Evolutionary conservation across 2,797 vertebrate species (phyloP), one percentile per base, ranked within the genome.

Genomic region (Percopsis omiscomaycus): DNA sequence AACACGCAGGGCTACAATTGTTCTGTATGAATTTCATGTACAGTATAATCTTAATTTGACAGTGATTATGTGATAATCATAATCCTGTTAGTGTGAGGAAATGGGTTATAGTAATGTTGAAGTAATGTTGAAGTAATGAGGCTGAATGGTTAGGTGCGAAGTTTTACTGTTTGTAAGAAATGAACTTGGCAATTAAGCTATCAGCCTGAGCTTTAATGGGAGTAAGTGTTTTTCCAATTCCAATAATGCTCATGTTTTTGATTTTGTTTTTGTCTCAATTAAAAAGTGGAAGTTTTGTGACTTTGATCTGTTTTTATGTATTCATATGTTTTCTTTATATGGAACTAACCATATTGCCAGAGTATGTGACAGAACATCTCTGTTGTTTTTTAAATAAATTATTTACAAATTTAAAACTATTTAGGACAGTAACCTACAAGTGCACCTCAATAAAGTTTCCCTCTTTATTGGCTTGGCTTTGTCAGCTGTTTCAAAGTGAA

Each of bases 171-270:
- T 92, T 82, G 74, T 84, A 82, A 86, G 86, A 82, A 78, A 69
- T 14, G 58, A 60, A 50, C n/a, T 52, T 60, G 54, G 59, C 68
- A 81, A 60, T 55, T 54, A 88, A 1, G 54, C 45, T 73, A 71
- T 69, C 57, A 61, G 84, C 91, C 91, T 92, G 91, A 86, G 86
- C 83, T 83, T 73, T 80, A 64, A 74, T 66, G 58, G 68, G 78
- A 68, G 69, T 74, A 60, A 32, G 27, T 42, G 16, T 32, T 37
- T 44, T 37, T 66, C 50, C 74, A 68, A 68, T 81, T 68, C 44
- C 64, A 59, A 67, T 83, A 85, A 62, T 87, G 86, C 84, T 92
- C 91, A 91, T 80, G 91, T 91, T 76, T 76, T 84, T 82, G 49
- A 76, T 61, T 67, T 16, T 68, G 68, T 82, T 60, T 84, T 85